phyloP scores from a whole-genome alignment of 2,888 invertebrate genomes.

The Caenorhabditis auriculariae region DNA sequence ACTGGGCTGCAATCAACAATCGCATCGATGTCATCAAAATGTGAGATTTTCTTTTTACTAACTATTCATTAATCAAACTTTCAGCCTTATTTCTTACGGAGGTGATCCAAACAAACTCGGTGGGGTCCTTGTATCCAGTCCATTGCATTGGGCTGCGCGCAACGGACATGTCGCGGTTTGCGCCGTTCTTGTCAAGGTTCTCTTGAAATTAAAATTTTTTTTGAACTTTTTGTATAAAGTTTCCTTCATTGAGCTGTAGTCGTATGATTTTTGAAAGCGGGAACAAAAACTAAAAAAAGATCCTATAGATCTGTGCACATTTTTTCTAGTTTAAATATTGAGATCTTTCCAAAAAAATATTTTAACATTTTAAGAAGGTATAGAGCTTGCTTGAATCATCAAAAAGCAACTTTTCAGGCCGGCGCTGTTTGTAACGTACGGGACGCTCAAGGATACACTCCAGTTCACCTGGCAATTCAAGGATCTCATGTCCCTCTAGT shows the following conservation, averaged over 20 bases:
- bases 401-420: constrained; percentile 16
- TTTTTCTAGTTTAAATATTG: not conserved
- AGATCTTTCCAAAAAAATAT: not conserved
- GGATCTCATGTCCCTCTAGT: constrained; percentile 88
- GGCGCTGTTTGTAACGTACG: constrained; percentile 67
- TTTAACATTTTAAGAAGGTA: not conserved
- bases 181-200: constrained; percentile 77
- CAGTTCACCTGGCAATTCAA: constrained; percentile 44
- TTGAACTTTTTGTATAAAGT: not conserved
- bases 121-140: constrained; percentile 91
- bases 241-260: not conserved
- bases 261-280: not conserved
- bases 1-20: constrained; percentile 99
- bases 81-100: constrained; percentile 70
- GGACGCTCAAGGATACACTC: constrained; percentile 78
- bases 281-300: no score
- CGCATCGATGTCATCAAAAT: constrained; percentile 65
- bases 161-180: constrained; percentile 84
- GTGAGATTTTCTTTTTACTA: constrained; percentile 8
- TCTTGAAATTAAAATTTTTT: constrained; percentile 66
- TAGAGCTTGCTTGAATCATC: not conserved
- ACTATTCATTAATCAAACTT: constrained; percentile 2
- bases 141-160: constrained; percentile 91
- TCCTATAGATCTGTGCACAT: not conserved
- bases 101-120: constrained; percentile 89